These are phyloP conservation scores for Channallabes apus DNA, from an alignment of 2,797 vertebrate genomes.

Conservation along the genomic window DNA sequence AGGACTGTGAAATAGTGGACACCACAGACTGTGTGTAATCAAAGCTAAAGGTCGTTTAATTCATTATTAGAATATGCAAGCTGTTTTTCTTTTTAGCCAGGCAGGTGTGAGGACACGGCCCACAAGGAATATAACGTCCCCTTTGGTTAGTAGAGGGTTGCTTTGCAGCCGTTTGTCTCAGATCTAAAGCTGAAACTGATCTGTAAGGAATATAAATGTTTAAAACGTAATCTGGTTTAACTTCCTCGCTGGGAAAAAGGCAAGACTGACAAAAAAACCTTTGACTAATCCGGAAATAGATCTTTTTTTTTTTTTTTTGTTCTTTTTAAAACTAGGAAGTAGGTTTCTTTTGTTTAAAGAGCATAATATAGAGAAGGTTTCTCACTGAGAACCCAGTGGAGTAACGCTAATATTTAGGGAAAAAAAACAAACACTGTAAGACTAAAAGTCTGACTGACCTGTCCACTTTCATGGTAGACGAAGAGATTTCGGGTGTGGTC, in stretches of 20 bases:
- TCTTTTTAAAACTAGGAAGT: slow-evolving; percentile 28
- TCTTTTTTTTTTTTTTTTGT: neutral
- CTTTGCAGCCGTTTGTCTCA: neutral
- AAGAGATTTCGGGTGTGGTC: slow-evolving; percentile 83
- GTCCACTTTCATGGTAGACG: slow-evolving; percentile 84
- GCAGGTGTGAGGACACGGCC: neutral
- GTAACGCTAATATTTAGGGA: neutral
- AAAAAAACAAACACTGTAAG: neutral
- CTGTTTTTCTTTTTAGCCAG: neutral
- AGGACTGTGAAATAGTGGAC: no score
- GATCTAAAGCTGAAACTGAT: neutral
- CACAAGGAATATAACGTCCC: neutral
- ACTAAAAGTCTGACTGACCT: slow-evolving; percentile 72
- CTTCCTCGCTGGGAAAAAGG: neutral
- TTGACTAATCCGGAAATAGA: slow-evolving; percentile 1
- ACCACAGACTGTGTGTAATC: no score
- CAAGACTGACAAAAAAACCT: neutral
- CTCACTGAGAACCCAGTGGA: neutral
- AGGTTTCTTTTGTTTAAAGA: neutral
- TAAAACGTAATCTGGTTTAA: neutral
- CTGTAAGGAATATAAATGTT: neutral
- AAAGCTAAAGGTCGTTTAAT: no score
- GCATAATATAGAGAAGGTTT: neutral
- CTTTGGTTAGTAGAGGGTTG: neutral
- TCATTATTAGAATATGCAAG: no score